Evolutionary conservation across 1,140 invertebrate genomes (phyloP).

Genomic region (Chelonus insularis): DNA sequence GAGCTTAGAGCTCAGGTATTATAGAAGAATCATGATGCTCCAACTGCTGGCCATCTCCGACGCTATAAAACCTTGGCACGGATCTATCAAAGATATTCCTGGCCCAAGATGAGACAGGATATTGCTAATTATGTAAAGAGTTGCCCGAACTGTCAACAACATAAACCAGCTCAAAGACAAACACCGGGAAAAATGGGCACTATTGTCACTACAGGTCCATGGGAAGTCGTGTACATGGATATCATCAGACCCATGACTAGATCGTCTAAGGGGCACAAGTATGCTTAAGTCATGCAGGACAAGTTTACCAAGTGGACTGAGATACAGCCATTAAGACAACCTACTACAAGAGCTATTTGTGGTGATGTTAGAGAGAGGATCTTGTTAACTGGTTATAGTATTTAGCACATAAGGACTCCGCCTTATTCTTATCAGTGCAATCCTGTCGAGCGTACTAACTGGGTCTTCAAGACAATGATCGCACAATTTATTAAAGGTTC

Average conservation of each 20-base stretch:
- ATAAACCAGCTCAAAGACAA: not conserved
- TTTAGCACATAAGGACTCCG: not conserved
- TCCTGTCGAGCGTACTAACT: not conserved
- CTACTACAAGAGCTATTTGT: constrained; percentile 31
- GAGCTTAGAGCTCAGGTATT: constrained; percentile 18
- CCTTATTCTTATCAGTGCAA: not conserved
- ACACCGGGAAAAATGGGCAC: constrained; percentile 12
- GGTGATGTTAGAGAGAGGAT: constrained; percentile 37
- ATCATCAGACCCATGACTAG: constrained; percentile 1
- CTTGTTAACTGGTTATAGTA: constrained; percentile 22
- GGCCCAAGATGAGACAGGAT: constrained; percentile 25
- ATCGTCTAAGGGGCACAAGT: not conserved
- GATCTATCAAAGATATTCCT: too few species aligned
- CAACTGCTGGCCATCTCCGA: too few species aligned
- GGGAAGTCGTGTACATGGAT: not conserved
- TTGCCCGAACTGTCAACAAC: constrained; percentile 10
- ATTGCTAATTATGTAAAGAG: constrained; percentile 25
- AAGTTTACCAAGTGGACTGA: too few species aligned
- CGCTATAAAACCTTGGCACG: too few species aligned
- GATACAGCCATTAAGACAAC: constrained; percentile 36
- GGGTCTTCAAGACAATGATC: not conserved
- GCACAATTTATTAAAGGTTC: not conserved
- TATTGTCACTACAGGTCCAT: not conserved
- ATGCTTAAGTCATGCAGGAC: constrained; percentile 1
- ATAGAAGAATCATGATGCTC: constrained; percentile 22